A percentile compares a stretch with the other conserved stretches of the same genome.
Evolutionary conservation across 2,888 invertebrate species (phyloP).

Genomic region (Drosophila prolongata): DNA sequence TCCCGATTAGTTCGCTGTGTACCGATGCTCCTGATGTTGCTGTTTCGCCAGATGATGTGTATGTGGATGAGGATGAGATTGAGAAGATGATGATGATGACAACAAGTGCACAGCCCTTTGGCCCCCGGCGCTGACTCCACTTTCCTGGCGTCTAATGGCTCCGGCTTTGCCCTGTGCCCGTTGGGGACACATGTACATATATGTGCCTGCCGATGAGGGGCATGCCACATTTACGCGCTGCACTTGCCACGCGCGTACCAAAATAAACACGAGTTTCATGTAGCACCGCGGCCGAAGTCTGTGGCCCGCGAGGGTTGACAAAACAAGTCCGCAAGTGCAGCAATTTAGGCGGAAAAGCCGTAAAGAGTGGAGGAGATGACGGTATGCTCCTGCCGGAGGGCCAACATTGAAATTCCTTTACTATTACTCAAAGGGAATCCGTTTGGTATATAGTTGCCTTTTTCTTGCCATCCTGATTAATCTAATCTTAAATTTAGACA

Average conservation of each 20-base stretch:
- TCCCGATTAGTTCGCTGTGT: not conserved
- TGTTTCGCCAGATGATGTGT: conserved; percentile 25
- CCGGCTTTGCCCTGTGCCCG: conserved; percentile 18
- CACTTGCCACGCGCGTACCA: conserved; percentile 70
- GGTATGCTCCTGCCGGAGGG: conserved; percentile 4
- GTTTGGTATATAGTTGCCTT: not conserved
- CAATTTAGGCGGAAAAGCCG: conserved; percentile 47
- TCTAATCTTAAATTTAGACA: not conserved
- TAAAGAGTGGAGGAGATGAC: not conserved
- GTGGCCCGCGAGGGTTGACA: conserved; percentile 24
- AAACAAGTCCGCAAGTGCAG: conserved; percentile 46
- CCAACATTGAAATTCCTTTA: conserved; percentile 14
- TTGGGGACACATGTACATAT: conserved; percentile 7
- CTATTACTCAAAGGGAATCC: not conserved
- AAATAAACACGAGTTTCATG: conserved; percentile 64
- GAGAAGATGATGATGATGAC: conserved; percentile 58
- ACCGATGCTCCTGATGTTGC: conserved; percentile 7
- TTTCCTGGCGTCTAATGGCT: conserved; percentile 42
- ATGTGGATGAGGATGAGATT: conserved; percentile 15
- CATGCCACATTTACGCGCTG: conserved; percentile 65
- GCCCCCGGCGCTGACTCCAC: conserved; percentile 50
- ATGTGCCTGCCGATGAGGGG: conserved; percentile 39
- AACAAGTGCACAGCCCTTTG: conserved; percentile 74
- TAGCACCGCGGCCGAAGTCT: conserved; percentile 35
- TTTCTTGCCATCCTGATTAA: no score